Conservation (phyloP, 2,888 invertebrate species). For the Hydraecia micacea region DNA sequence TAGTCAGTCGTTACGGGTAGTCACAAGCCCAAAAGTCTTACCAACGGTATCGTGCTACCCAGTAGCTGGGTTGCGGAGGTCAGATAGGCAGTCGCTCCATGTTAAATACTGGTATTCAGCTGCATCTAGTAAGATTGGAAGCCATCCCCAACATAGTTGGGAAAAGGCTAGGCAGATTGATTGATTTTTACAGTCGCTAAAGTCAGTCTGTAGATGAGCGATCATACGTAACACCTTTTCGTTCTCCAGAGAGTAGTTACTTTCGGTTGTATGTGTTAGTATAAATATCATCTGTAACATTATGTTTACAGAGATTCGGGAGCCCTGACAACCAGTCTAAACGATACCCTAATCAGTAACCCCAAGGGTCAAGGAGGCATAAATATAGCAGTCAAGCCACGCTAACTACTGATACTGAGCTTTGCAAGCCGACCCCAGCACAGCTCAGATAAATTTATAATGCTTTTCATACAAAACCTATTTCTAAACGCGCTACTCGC, state of each 20-base stretch:
- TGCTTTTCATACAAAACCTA: conserved; percentile 4
- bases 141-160: no score
- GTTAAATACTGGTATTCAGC: not conserved
- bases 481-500: no score
- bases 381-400: not conserved
- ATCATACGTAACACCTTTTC: not conserved
- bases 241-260: not conserved
- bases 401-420: not conserved
- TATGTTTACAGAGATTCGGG: not conserved
- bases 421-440: not conserved
- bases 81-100: not conserved
- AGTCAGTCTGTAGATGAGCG: not conserved
- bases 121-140: not conserved
- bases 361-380: not conserved
- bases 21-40: not conserved
- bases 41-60: not conserved
- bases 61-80: not conserved
- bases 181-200: not conserved
- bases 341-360: conserved; percentile 12
- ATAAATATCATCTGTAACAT: not conserved
- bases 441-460: not conserved
- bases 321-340: conserved; percentile 1
- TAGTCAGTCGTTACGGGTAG: not conserved
- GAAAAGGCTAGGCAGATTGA: no score
- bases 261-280: not conserved